A percentile compares a stretch with the other conserved stretches of the same genome.
These are phyloP conservation scores for Rhagophthalmus giganteus DNA, from an alignment of 2,888 invertebrate species.

Conservation along the genomic window DNA sequence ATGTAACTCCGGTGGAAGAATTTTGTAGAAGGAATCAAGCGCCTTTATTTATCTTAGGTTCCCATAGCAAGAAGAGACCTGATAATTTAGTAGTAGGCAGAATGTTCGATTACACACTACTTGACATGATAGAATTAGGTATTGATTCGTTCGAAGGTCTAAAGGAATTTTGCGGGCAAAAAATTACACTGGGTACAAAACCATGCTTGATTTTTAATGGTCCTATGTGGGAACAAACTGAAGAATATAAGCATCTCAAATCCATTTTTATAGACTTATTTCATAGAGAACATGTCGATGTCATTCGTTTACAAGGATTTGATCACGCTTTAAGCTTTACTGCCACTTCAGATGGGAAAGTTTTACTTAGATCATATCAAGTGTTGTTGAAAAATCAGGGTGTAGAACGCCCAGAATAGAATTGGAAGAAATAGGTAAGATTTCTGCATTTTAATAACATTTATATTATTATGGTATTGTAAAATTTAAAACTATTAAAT, in stretches of 20 bases:
- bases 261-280: slow-evolving; percentile 92
- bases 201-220: slow-evolving; percentile 92
- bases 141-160: slow-evolving; percentile 81
- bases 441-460: background rate
- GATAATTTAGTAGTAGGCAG: slow-evolving; percentile 89
- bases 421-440: slow-evolving; percentile 81
- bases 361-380: slow-evolving; percentile 79
- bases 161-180: slow-evolving; percentile 76
- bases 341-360: slow-evolving; percentile 73
- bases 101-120: slow-evolving; percentile 82
- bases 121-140: slow-evolving; percentile 97
- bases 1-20: slow-evolving; percentile 77
- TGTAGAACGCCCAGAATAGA: slow-evolving; percentile 87
- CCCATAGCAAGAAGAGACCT: slow-evolving; percentile 93
- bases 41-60: slow-evolving; percentile 86
- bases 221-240: slow-evolving; percentile 81
- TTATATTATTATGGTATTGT: too few relatives aligned
- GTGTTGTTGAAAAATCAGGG: slow-evolving; percentile 87
- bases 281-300: slow-evolving; percentile 77
- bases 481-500: too few relatives aligned
- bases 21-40: slow-evolving; percentile 82
- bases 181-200: slow-evolving; percentile 70
- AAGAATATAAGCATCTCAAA: slow-evolving; percentile 80
- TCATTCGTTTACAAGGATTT: slow-evolving; percentile 86
- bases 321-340: slow-evolving; percentile 94